Evolutionary conservation across 2,888 invertebrate genomes (phyloP).

Genomic region (Pandemis cinnamomeana): DNA sequence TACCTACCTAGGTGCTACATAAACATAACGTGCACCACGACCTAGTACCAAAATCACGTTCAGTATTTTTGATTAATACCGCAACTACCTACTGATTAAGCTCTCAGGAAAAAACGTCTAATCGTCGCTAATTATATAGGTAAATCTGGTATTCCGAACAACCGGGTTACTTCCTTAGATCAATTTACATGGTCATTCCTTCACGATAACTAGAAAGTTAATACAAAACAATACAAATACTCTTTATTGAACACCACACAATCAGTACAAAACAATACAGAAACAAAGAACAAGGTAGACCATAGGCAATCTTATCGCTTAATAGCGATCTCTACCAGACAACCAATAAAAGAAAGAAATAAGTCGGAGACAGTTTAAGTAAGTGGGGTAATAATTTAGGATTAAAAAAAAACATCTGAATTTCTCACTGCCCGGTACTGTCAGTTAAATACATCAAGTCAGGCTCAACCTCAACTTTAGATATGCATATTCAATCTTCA

Average conservation of each 20-base stretch:
- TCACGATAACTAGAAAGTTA: neutral
- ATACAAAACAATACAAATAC: no score
- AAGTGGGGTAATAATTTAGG: neutral
- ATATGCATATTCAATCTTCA: constrained; percentile 23
- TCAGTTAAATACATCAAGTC: constrained; percentile 6
- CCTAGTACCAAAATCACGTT: constrained; percentile 5
- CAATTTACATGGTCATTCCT: neutral
- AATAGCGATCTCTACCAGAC: no score
- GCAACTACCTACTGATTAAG: constrained; percentile 12
- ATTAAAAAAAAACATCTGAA: neutral
- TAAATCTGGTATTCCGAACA: neutral
- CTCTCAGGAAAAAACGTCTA: neutral
- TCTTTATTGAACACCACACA: no score
- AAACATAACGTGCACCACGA: neutral
- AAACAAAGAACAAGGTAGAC: no score
- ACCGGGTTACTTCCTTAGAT: neutral
- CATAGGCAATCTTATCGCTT: no score
- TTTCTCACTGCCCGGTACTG: no score
- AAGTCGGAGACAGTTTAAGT: no score
- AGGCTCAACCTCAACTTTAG: neutral
- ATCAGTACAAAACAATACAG: no score
- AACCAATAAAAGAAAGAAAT: no score
- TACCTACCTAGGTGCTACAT: constrained; percentile 12
- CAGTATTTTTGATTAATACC: neutral
- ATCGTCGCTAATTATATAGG: neutral